Base-by-base conservation (phyloP, 2,888 invertebrate genomes). In the Diplolepis rosae region DNA sequence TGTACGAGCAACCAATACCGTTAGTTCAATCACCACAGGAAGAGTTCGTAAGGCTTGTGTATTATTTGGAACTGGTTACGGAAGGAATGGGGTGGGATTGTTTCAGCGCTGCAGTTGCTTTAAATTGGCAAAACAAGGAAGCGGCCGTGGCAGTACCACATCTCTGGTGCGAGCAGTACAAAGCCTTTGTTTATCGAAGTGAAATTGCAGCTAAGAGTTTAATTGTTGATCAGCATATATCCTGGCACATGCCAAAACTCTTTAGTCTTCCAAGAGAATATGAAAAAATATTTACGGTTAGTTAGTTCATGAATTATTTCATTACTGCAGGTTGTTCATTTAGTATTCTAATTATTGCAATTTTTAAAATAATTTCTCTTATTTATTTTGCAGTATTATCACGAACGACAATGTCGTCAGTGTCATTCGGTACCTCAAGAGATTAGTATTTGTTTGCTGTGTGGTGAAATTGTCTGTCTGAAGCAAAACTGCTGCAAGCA, bases 361-460 rank as follows among this genome's bases (percentile, higher is more conserved):
- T n/a, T 65, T 54, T 52, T 1, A n/a, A n/a, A 18, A 22, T 11
- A 11, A 18, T 48, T 11, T 30, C 30, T 3, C n/a, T 68, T 39
- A 2, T 45, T 54, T 61, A 80, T 80, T 76, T 83, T 90, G 18
- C 85, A 95, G 93, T 96, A 95, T 90, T 98, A 98, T 90, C 96
- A 98, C 89, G 95, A 96, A 88, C 92, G 95, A 82, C 93, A 94
- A 74, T 98, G 98, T 90, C 92, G 92, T 80, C 94, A 95, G 85
- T 98, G 98, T 90, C 95, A 95, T 85, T 94, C 94, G 77, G 94
- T 96, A 83, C 98, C 98, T 77, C 94, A 94, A 84, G 96, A 98
- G 89, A 96, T 97, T 39, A 95, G 95, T 80, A 94, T 98, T 79
- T 98, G 98, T 89, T 92, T 98, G 81, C 90, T 98, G 72, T 98